These are phyloP conservation scores for Stigmatopora argus DNA, from an alignment of 2,113 vertebrate genomes.

Conservation along the genomic window DNA sequence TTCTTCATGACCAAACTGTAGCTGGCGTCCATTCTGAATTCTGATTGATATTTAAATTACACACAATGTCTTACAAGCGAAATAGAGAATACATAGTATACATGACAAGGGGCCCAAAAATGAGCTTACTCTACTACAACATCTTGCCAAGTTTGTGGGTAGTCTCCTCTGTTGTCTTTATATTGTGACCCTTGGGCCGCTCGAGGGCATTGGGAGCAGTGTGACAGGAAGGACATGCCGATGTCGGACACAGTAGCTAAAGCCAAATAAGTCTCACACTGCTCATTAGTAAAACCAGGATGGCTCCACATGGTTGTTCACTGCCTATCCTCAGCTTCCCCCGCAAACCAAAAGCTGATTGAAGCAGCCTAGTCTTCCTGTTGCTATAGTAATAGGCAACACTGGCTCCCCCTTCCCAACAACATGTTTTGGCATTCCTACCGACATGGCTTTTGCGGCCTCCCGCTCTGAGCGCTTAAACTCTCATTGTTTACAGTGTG, in stretches of 20 bases:
- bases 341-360: constrained; percentile 53
- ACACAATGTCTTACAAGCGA: background rate
- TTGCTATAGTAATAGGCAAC: constrained; percentile 75
- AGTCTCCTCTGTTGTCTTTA: background rate
- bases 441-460: constrained; percentile 45
- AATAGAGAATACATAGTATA: background rate
- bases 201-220: background rate
- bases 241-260: background rate
- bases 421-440: constrained; percentile 55
- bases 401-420: constrained; percentile 47
- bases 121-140: background rate
- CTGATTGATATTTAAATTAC: background rate
- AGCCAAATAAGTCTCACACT: constrained; percentile 20
- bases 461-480: constrained; percentile 38
- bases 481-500: constrained; percentile 53
- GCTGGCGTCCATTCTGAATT: background rate
- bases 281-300: constrained; percentile 61
- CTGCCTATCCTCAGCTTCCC: constrained; percentile 42
- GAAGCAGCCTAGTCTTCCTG: constrained; percentile 66
- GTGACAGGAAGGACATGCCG: constrained; percentile 1
- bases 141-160: background rate
- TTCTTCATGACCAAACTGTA: background rate
- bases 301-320: constrained; percentile 25
- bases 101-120: background rate
- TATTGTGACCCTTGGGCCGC: background rate